Evolutionary conservation across 1,140 invertebrate genomes (phyloP).

Genomic region (Coptotermes formosanus): DNA sequence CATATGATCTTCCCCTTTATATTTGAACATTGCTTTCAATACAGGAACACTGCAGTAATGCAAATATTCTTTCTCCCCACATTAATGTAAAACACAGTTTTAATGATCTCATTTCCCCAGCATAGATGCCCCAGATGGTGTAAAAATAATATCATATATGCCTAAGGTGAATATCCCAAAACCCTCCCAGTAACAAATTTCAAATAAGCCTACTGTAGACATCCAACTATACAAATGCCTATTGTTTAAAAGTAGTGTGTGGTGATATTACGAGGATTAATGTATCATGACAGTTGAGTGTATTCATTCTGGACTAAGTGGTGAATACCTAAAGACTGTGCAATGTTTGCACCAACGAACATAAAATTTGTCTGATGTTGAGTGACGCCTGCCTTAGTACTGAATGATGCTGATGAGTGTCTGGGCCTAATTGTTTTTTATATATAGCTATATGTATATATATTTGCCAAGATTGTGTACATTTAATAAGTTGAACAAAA

Average conservation of each 20-base stretch:
- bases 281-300: slow-evolving; percentile 3
- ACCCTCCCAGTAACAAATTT: not conserved
- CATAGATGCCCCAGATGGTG: not conserved
- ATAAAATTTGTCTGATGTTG: slow-evolving; percentile 25
- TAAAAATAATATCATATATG: not conserved
- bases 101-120: not conserved
- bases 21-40: not conserved
- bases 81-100: not conserved
- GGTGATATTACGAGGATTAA: slow-evolving; percentile 1
- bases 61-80: not conserved
- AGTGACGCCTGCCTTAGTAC: slow-evolving; percentile 32
- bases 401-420: slow-evolving; percentile 29
- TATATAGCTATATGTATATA: slow-evolving; percentile 25
- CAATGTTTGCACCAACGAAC: not conserved
- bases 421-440: slow-evolving; percentile 32
- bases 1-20: not conserved
- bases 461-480: slow-evolving; percentile 24
- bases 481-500: slow-evolving; percentile 18
- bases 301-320: not conserved
- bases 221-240: slow-evolving; percentile 9
- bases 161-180: not conserved
- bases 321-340: not conserved
- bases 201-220: slow-evolving; percentile 1
- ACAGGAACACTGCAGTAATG: not conserved
- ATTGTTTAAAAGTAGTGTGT: not conserved